Base-by-base conservation (phyloP, 2,113 vertebrate genomes). In the Stigmatopora nigra region DNA sequence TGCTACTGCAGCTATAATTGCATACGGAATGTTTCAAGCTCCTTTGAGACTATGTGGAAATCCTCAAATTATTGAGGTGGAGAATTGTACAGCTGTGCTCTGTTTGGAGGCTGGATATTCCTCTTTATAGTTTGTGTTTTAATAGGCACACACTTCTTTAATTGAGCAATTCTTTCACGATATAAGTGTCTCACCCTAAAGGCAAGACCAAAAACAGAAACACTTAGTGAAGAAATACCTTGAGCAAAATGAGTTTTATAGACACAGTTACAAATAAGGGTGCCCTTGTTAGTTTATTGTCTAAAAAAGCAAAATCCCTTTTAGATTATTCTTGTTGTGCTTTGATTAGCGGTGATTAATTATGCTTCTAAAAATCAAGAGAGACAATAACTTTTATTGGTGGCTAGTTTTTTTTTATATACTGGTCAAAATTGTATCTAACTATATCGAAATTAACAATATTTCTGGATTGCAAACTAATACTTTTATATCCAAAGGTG, bases 61-160 rank as follows among this genome's bases (percentile, higher is more conserved):
- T 84, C 73, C 77, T 82, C 76, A 77, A 80, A 84, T 79, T 83
- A 85, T 71, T 70, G 82, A 82, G 80, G 83, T 84, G 76, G 83
- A 82, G 86, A 84, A 86, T 85, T 85, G 82, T 80, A 78, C 81
- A 78, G 83, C 81, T 82, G 25, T 31, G 85, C 72, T 87, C 71
- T 56, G 71, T 75, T 86, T 75, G 76, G 79, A 81, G 77, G 68
- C 75, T 38, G 61, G 72, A 72, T 48, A 56, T 31, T 72, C 78
- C 78, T 84, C 68, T 78, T 44, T 70, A 79, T 72, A 80, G 72
- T 67, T 49, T 79, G 80, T 70, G 69, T 87, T 79, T 87, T 82
- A 84, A 86, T 84, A 82, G 85, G 74, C 70, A 73, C 70, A 75
- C 56, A 78, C 73, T 61, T 65, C 59, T 61, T 69, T 64, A 80